Base-by-base conservation (phyloP, 2,888 invertebrate genomes). In the Oithona nana region DNA sequence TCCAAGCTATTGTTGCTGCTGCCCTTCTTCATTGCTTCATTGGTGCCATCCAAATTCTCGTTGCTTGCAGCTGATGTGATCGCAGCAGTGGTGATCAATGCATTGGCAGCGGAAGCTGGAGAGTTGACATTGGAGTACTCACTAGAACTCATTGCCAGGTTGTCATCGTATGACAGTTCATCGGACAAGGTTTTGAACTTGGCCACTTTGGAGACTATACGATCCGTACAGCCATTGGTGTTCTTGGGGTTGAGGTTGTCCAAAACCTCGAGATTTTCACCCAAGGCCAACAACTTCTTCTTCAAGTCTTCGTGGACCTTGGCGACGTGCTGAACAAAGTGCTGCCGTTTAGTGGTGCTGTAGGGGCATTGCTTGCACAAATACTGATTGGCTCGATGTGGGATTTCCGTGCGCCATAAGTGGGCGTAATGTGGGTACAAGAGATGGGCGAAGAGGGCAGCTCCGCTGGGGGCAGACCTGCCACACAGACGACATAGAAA, bases 391-490 rank as follows among this genome's bases (percentile, higher is more conserved):
- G 49, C 50, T 16, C 59, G 49, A 48, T 48, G 49, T n/a, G 59
- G 59, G 28, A 59, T 49, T 29, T 59, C 59, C 6, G 39, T 49
- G 22, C 49, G 48, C 59, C 59, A 59, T 24, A 59, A 49, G 50
- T 59, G 59, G n/a, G 59, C 59, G 49, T 59, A 59, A 29, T 59
- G 59, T 4, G 59, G 59, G 3, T 59, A 59, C 28, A 59, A 29
- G 22, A 59, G 50, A 28, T 59, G 59, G n/a, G 59, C 59, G 29
- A 59, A 59, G n/a, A 59, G 26, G n/a, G 59, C 24, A 1, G 59
- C 59, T 2, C 59, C 59, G n/a, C 29, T 59, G 1, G 50, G n/a
- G 50, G 50, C 50, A 8, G 59, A 24, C 28, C 29, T 48, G 22
- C 50, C 59, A 28, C 59, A 59, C 22, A 59, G 50, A n/a, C 59